A percentile compares a stretch with the other conserved stretches of the same genome.
phyloP scores from a whole-genome alignment of 2,888 invertebrate species.

The Pammene aurita region DNA sequence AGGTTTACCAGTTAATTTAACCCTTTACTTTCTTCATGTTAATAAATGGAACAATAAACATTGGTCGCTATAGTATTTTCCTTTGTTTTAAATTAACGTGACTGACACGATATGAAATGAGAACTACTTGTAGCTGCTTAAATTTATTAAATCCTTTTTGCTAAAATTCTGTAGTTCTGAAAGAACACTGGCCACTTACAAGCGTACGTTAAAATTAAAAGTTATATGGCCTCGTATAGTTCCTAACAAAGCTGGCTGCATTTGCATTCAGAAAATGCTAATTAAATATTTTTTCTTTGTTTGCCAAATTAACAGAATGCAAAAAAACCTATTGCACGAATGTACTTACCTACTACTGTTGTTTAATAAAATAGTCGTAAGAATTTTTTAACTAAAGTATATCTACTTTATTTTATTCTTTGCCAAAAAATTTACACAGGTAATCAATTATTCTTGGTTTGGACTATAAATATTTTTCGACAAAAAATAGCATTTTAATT shows the following conservation, averaged over 20 bases:
- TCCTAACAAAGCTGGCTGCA: slow-evolving; percentile 25
- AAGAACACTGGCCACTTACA: slow-evolving; percentile 29
- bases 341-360: no score
- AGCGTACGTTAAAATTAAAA: slow-evolving; percentile 24
- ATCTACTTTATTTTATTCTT: no score
- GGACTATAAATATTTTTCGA: no score
- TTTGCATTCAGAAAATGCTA: slow-evolving; percentile 27
- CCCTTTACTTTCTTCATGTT: background rate
- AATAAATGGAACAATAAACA: background rate
- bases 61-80: background rate
- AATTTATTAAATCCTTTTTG: slow-evolving; percentile 13
- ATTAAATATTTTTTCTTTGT: slow-evolving; percentile 3
- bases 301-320: slow-evolving; percentile 13
- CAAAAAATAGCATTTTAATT: no score
- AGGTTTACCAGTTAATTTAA: background rate
- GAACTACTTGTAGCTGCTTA: slow-evolving; percentile 5
- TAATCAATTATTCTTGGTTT: no score
- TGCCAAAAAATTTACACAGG: no score
- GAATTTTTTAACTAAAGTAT: no score
- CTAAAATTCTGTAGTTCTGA: slow-evolving; percentile 8
- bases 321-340: background rate
- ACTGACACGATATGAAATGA: slow-evolving; percentile 7
- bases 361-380: no score
- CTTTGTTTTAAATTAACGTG: background rate
- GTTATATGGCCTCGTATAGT: slow-evolving; percentile 33